phyloP scores from a whole-genome alignment of 2,888 invertebrate genomes.

The Sthenelais limicola region DNA sequence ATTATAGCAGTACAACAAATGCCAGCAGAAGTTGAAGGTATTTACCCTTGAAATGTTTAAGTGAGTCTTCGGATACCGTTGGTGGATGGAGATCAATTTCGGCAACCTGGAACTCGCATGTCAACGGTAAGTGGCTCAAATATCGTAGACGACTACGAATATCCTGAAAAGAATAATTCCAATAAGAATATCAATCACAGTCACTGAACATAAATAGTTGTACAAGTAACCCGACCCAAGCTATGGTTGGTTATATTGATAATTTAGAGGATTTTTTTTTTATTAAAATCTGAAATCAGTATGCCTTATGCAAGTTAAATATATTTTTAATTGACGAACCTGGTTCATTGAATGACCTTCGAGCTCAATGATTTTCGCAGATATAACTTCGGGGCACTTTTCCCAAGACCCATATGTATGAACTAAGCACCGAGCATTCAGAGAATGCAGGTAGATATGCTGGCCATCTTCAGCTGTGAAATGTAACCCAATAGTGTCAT shows the following conservation, averaged over 20 bases:
- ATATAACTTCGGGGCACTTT: slow-evolving; percentile 81
- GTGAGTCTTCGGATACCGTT: slow-evolving; percentile 79
- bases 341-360: slow-evolving; percentile 89
- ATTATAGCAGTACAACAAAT: too few species aligned
- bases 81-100: slow-evolving; percentile 87
- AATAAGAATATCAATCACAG: not conserved
- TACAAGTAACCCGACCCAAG: too few species aligned
- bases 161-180: slow-evolving; percentile 74
- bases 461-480: slow-evolving; percentile 88
- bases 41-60: slow-evolving; percentile 81
- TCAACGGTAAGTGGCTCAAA: slow-evolving; percentile 89
- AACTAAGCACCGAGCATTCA: slow-evolving; percentile 92
- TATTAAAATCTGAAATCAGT: too few species aligned
- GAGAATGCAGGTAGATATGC: slow-evolving; percentile 89
- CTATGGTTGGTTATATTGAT: too few species aligned
- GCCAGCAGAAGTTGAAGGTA: too few species aligned
- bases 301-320: too few species aligned
- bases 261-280: too few species aligned
- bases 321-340: slow-evolving; percentile 57
- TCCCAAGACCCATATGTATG: slow-evolving; percentile 88
- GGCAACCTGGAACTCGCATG: slow-evolving; percentile 90
- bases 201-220: too few species aligned
- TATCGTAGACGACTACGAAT: slow-evolving; percentile 83
- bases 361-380: slow-evolving; percentile 87
- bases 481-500: not conserved